Evolutionary conservation across 1,140 invertebrate species (phyloP).

Genomic region (Drosophila bifasciata): DNA sequence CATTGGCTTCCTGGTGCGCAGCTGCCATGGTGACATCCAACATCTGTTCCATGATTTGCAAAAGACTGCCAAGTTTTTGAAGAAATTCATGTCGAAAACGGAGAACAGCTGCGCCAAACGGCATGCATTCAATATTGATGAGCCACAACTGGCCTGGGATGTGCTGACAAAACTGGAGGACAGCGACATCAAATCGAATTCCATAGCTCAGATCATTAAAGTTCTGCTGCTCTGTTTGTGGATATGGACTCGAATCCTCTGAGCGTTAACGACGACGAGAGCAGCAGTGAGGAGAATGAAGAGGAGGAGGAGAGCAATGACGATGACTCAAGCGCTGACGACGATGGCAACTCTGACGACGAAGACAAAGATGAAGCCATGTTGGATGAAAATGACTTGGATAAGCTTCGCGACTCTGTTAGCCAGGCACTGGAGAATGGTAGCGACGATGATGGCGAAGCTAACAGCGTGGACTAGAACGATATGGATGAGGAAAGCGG

Average conservation of each 20-base stretch:
- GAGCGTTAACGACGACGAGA: constrained; percentile 1
- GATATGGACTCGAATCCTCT: constrained; percentile 59
- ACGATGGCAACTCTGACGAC: no score
- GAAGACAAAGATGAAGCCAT: no score
- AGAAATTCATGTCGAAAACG: constrained; percentile 18
- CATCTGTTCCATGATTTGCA: no score
- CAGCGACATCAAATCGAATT: constrained; percentile 5
- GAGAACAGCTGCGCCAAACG: constrained; percentile 1
- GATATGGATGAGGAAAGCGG: constrained; percentile 91
- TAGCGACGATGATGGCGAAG: constrained; percentile 22
- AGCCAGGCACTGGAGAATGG: no score
- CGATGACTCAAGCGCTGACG: constrained; percentile 18
- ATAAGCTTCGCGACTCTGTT: no score
- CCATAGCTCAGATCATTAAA: constrained; percentile 38
- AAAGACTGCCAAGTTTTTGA: no score
- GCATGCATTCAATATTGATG: constrained; percentile 5
- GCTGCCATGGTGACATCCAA: no score
- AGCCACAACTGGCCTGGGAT: constrained; percentile 32
- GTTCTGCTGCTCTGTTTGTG: constrained; percentile 48
- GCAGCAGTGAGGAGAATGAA: constrained; percentile 19
- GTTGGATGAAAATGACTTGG: no score
- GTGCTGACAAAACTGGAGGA: constrained; percentile 9
- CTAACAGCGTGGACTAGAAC: constrained; percentile 89
- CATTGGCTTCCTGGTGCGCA: no score
- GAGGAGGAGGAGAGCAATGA: constrained; percentile 6